A percentile compares a stretch with the other conserved stretches of the same genome.
Evolutionary conservation across 2,113 vertebrate genomes (phyloP).

Genomic region (Tonatia bakeri): DNA sequence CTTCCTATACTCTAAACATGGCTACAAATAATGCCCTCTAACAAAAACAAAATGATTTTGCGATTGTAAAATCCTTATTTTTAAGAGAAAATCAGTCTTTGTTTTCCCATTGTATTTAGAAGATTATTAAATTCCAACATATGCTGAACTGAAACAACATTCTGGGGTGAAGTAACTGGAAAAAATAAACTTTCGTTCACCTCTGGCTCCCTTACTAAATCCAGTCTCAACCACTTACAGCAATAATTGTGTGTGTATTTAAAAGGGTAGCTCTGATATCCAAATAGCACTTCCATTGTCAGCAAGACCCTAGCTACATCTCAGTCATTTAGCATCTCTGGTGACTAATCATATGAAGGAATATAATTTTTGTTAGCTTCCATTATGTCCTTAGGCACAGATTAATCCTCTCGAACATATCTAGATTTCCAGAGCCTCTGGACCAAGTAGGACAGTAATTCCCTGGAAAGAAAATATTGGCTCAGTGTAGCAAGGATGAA

Average conservation of each 20-base stretch:
- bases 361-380: slow-evolving; percentile 22
- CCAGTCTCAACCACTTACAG: not conserved
- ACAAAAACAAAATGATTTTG: not conserved
- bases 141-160: not conserved
- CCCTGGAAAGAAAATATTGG: slow-evolving; percentile 43
- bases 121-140: not conserved
- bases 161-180: not conserved
- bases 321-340: not conserved
- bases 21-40: not conserved
- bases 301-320: not conserved
- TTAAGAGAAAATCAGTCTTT: not conserved
- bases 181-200: slow-evolving; percentile 40
- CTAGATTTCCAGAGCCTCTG: slow-evolving; percentile 25
- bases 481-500: not conserved
- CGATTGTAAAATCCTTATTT: not conserved
- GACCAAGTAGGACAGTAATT: slow-evolving; percentile 2
- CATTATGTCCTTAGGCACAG: not conserved
- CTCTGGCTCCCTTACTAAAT: not conserved
- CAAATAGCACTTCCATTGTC: not conserved
- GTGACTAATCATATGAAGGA: slow-evolving; percentile 21
- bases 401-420: slow-evolving; percentile 44
- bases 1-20: not conserved
- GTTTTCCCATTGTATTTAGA: slow-evolving; percentile 4
- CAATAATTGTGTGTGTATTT: not conserved
- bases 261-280: not conserved